Evolutionary conservation across 2,888 invertebrate species (phyloP).

Genomic region (Diarsia brunnea): DNA sequence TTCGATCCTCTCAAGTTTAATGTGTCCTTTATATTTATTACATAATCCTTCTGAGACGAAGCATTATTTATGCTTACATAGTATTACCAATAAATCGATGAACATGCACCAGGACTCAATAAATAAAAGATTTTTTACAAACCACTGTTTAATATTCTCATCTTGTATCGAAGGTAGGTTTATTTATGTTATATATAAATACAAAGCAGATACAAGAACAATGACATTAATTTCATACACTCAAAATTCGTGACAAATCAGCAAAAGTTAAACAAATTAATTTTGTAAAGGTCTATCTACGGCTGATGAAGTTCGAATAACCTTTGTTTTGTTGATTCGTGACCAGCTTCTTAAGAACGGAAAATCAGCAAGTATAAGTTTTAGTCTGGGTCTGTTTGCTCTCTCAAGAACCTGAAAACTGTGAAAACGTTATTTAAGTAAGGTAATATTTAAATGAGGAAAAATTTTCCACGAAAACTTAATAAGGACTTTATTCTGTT

Average conservation of each 20-base stretch:
- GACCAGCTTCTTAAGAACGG: constrained; percentile 34
- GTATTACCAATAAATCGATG: constrained; percentile 37
- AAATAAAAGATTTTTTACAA: constrained; percentile 8
- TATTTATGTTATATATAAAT: constrained; percentile 24
- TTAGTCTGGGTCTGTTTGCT: constrained; percentile 10
- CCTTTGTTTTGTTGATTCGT: constrained; percentile 44
- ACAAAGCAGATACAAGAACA: constrained; percentile 56
- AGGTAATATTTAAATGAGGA: constrained; percentile 17
- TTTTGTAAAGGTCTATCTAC: constrained; percentile 58
- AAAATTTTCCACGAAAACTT: constrained; percentile 15
- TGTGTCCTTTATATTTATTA: neutral
- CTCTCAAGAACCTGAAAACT: neutral
- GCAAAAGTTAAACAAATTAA: constrained; percentile 63
- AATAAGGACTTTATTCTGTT: constrained; percentile 23
- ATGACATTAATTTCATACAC: constrained; percentile 61
- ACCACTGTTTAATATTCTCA: constrained; percentile 29
- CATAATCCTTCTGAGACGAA: neutral
- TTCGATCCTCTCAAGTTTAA: neutral
- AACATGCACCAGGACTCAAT: constrained; percentile 15
- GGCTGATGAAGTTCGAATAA: constrained; percentile 41
- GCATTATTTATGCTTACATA: constrained; percentile 14
- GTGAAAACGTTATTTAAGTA: constrained; percentile 6
- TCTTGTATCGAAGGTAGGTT: constrained; percentile 35
- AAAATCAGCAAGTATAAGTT: constrained; percentile 10
- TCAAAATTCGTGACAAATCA: constrained; percentile 61